phyloP scores from a whole-genome alignment of 2,797 vertebrate species.

The Sebastes itinus region DNA sequence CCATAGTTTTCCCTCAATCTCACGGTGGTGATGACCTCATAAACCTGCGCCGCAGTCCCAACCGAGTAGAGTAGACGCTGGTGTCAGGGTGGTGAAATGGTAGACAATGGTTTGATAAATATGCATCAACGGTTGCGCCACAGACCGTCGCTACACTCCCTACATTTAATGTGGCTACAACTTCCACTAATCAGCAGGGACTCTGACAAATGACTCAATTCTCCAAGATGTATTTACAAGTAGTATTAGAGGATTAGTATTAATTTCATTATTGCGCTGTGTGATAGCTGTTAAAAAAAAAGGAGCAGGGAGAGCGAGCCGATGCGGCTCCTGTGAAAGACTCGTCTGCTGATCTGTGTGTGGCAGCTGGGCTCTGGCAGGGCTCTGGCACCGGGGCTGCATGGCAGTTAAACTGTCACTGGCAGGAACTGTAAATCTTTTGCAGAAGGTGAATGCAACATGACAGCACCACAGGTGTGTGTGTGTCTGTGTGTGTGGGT shows the following conservation, averaged over 20 bases:
- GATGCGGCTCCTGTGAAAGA: constrained; percentile 59
- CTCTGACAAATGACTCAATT: constrained; percentile 24
- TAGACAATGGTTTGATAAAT: constrained; percentile 61
- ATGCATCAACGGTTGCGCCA: constrained; percentile 49
- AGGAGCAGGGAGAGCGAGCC: constrained; percentile 23
- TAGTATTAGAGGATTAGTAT: background rate
- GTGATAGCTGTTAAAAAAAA: constrained; percentile 27
- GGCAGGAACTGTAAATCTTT: constrained; percentile 69
- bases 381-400: constrained; percentile 51
- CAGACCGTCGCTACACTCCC: constrained; percentile 49
- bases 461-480: constrained; percentile 69
- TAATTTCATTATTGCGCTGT: constrained; percentile 12
- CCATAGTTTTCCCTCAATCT: constrained; percentile 21
- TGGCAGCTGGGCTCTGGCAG: constrained; percentile 72
- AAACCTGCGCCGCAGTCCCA: constrained; percentile 46
- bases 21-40: constrained; percentile 64
- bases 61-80: constrained; percentile 18
- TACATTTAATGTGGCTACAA: constrained; percentile 31
- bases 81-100: constrained; percentile 52
- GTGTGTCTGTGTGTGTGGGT: background rate
- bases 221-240: background rate
- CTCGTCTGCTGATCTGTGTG: constrained; percentile 61
- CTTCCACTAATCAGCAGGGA: constrained; percentile 34
- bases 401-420: constrained; percentile 81
- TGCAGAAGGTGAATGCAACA: constrained; percentile 68